phyloP scores from a whole-genome alignment of 2,797 vertebrate genomes.

The Rhinogobio ventralis region DNA sequence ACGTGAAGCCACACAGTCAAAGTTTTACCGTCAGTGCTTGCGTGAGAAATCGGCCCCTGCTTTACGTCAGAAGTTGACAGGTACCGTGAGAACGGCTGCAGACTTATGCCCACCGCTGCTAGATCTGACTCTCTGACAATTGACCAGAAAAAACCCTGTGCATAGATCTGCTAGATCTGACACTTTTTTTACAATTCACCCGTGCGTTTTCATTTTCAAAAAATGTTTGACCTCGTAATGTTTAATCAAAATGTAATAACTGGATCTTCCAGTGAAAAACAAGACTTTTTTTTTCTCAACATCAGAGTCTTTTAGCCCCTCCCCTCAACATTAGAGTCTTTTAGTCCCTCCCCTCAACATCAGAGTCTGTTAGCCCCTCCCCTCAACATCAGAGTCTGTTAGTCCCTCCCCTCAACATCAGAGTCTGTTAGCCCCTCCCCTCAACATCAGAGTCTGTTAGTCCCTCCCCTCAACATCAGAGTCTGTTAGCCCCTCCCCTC shows the following conservation, averaged over 20 bases:
- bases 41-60: conserved; percentile 23
- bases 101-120: not conserved
- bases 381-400: no score
- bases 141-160: not conserved
- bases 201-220: not conserved
- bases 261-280: no score
- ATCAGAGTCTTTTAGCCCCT: no score
- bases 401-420: no score
- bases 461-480: no score
- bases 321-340: no score
- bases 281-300: no score
- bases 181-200: not conserved
- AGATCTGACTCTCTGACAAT: not conserved
- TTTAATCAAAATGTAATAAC: not conserved
- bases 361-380: no score
- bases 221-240: not conserved
- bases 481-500: no score
- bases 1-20: not conserved
- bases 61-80: conserved; percentile 30
- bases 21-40: not conserved
- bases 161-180: not conserved
- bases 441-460: no score
- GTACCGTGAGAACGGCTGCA: not conserved
- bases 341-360: no score
- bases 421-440: no score